phyloP scores from a whole-genome alignment of 2,113 vertebrate species.

The Lasiurus cinereus region DNA sequence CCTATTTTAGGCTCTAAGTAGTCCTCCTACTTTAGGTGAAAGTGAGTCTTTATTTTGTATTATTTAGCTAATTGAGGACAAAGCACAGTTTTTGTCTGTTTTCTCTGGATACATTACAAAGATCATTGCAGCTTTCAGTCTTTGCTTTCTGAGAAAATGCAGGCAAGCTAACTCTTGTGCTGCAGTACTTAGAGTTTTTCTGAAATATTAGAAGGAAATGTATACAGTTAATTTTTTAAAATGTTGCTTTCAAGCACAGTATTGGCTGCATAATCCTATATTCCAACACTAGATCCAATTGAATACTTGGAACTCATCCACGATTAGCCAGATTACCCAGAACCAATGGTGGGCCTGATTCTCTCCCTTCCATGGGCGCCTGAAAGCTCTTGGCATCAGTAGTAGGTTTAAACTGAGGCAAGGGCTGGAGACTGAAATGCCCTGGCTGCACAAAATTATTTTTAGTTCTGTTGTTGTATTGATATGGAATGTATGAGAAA shows the following conservation, averaged over 20 bases:
- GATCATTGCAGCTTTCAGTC: conserved; percentile 30
- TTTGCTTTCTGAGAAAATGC: conserved; percentile 55
- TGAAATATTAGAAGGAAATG: conserved; percentile 10
- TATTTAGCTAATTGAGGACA: conserved; percentile 78
- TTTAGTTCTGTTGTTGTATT: conserved; percentile 77
- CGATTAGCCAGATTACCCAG: conserved; percentile 30
- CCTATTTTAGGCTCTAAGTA: conserved; percentile 78
- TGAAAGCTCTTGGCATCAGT: conserved; percentile 67
- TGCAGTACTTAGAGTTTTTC: background rate
- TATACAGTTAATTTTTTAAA: conserved; percentile 32
- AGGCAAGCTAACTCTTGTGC: background rate
- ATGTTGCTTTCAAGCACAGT: conserved; percentile 49
- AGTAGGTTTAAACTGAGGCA: conserved; percentile 57
- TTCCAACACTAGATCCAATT: conserved; percentile 35
- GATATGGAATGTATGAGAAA: conserved; percentile 73
- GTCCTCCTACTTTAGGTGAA: conserved; percentile 72
- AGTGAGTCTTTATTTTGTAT: conserved; percentile 76
- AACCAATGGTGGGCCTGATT: background rate
- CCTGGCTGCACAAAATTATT: conserved; percentile 64
- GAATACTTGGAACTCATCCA: conserved; percentile 46
- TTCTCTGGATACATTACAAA: conserved; percentile 62
- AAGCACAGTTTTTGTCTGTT: conserved; percentile 64
- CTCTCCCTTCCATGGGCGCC: conserved; percentile 22
- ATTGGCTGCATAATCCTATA: conserved; percentile 33
- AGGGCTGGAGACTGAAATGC: conserved; percentile 59